Conservation (phyloP, 1,140 invertebrate species). For the Cyclargus thomasi region DNA sequence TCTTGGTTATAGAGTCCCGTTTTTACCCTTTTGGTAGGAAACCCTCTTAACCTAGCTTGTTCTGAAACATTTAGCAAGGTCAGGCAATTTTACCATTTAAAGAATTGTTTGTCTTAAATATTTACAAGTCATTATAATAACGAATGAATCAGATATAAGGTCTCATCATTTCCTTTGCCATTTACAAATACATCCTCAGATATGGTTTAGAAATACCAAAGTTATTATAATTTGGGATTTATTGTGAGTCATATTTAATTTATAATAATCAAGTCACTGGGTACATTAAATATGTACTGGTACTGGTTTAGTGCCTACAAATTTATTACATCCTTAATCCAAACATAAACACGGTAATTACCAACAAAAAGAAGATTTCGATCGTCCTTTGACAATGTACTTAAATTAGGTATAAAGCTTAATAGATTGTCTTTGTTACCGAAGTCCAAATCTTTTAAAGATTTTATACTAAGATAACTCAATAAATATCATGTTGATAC, state of each 20-base stretch:
- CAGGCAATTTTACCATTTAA: neutral
- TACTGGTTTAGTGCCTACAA: neutral
- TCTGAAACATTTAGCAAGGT: neutral
- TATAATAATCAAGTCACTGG: no score
- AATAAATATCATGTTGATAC: neutral
- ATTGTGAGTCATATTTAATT: neutral
- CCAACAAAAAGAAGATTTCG: neutral
- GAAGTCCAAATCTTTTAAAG: no score
- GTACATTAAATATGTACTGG: neutral
- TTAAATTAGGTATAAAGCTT: no score
- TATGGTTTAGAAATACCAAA: neutral
- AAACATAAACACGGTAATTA: neutral
- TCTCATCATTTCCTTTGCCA: neutral
- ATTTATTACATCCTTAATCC: neutral
- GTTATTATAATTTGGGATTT: neutral
- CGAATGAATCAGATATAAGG: neutral
- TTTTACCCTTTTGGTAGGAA: no score
- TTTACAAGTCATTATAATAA: no score
- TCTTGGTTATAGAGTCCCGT: no score
- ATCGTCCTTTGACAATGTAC: neutral
- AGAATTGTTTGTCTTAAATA: no score
- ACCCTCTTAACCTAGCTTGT: no score
- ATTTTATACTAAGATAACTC: no score
- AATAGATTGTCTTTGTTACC: no score
- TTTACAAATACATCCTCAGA: neutral